Evolutionary conservation across 2,888 invertebrate species (phyloP), one percentile per base, ranked within the genome.

Genomic region (Stenodema calcarata): DNA sequence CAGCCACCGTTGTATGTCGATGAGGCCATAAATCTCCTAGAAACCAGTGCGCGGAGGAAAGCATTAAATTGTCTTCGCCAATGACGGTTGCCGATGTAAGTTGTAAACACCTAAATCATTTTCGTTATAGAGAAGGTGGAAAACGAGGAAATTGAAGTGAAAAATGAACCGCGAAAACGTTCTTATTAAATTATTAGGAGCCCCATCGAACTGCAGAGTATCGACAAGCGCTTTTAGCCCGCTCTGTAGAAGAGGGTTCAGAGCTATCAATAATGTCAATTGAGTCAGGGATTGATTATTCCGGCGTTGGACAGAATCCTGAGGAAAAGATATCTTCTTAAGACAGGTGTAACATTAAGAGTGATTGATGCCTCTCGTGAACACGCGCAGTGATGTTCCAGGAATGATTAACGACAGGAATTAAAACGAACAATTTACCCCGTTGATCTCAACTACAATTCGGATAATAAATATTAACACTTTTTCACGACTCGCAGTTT

Each of bases 261-360:
- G 44, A 9, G 78, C 78, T 78, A 78, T 78, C 78, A 78, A 78
- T 78, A 44, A 78, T 78, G 78, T 78, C 78, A 78, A 78, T 78
- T 42, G 78, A 27, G 78, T 23, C 44, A 44, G 78, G 27, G 27
- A 44, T 75, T 41, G 75, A 75, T 62, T 62, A 62, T 62, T 62
- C 62, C 27, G 23, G 18, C 62, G 62, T 11, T 18, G 62, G 62
- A 23, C 18, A 23, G 62, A 11, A 62, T 62, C 62, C 18, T 27
- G 62, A 62, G 62, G 62, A 62, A 62, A 62, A 62, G 62, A 62
- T 62, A 62, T 62, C 62, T 23, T 62, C 23, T 62, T 18, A 7
- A 23, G 62, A 62, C 62, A 78, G 78, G 44, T 44, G 78, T 23
- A 78, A 78, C 78, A 78, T 78, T 78, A 78, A 44, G 78, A 42